Conservation (phyloP, 1,140 invertebrate genomes). For the Dreissena polymorpha region DNA sequence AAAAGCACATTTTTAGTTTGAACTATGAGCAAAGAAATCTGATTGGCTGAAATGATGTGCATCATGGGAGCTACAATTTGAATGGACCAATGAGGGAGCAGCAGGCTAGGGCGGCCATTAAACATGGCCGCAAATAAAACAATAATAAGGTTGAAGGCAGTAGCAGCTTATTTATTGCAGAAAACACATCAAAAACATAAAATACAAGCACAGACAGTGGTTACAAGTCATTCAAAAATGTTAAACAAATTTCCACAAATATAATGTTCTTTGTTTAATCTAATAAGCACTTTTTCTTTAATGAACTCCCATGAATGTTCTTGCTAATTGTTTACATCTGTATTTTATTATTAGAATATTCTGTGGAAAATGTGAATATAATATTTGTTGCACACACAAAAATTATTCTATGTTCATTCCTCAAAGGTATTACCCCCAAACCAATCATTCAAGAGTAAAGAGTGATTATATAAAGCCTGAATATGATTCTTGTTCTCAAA, state of each 20-base stretch:
- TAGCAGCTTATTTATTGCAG: slow-evolving; percentile 58
- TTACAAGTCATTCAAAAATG: background rate
- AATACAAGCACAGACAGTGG: slow-evolving; percentile 54
- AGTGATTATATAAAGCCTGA: too few species aligned
- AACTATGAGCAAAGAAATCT: slow-evolving; percentile 13
- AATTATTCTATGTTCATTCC: too few species aligned
- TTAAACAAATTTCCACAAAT: background rate
- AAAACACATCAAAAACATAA: slow-evolving; percentile 45
- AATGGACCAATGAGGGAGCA: slow-evolving; percentile 49
- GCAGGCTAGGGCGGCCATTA: slow-evolving; percentile 45
- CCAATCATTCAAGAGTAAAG: too few species aligned
- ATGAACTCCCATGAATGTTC: too few species aligned
- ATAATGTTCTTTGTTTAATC: background rate
- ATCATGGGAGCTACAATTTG: slow-evolving; percentile 36
- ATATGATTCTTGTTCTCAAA: too few species aligned
- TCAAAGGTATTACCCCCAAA: too few species aligned
- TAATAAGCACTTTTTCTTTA: background rate
- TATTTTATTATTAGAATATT: too few species aligned
- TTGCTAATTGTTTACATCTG: too few species aligned
- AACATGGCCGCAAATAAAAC: slow-evolving; percentile 48
- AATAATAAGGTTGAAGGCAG: slow-evolving; percentile 42
- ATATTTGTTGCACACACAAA: too few species aligned
- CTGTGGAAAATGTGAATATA: too few species aligned
- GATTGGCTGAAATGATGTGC: slow-evolving; percentile 25
- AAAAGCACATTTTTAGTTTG: slow-evolving; percentile 1